Percentiles rank a stretch among this genome's conserved stretches.
Evolutionary conservation across 2,797 vertebrate genomes (phyloP).

Genomic region (Anomalospiza imberbis): DNA sequence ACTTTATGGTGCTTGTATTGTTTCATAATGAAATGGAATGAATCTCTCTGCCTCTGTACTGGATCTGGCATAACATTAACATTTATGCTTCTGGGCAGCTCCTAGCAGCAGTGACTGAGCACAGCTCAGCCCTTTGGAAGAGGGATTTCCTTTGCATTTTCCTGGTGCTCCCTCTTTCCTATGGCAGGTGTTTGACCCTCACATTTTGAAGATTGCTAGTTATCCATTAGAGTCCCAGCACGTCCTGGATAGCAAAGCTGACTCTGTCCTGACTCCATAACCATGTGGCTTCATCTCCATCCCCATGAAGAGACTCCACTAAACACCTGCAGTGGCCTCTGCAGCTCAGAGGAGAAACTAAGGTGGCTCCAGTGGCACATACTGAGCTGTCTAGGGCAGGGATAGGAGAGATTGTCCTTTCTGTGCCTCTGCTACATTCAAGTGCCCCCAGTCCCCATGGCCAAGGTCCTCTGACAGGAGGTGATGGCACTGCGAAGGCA

Average conservation of each 20-base stretch:
- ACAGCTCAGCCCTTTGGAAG: not conserved
- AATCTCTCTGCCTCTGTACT: not conserved
- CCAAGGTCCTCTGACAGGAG: not conserved
- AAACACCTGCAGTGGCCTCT: not conserved
- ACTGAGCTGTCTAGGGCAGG: not conserved
- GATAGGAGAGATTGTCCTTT: not conserved
- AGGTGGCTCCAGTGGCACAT: not conserved
- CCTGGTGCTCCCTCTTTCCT: not conserved
- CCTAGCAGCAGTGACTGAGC: not conserved
- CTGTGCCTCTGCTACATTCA: not conserved
- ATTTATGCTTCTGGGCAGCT: not conserved
- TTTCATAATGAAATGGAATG: slow-evolving; percentile 17
- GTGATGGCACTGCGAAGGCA: not conserved
- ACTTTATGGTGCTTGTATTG: not conserved
- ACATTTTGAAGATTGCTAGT: not conserved
- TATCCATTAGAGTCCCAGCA: not conserved
- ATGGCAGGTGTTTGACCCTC: not conserved
- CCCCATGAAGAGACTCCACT: not conserved
- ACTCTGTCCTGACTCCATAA: not conserved
- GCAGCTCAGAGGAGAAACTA: not conserved
- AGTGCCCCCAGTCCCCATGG: not conserved
- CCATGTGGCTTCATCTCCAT: not conserved
- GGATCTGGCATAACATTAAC: not conserved
- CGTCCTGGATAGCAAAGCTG: not conserved
- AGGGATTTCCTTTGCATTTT: not conserved